A percentile compares a stretch with the other conserved stretches of the same genome.
These are phyloP conservation scores for Cranoglanis bouderius DNA, from an alignment of 2,113 vertebrate species.

Conservation along the genomic window DNA sequence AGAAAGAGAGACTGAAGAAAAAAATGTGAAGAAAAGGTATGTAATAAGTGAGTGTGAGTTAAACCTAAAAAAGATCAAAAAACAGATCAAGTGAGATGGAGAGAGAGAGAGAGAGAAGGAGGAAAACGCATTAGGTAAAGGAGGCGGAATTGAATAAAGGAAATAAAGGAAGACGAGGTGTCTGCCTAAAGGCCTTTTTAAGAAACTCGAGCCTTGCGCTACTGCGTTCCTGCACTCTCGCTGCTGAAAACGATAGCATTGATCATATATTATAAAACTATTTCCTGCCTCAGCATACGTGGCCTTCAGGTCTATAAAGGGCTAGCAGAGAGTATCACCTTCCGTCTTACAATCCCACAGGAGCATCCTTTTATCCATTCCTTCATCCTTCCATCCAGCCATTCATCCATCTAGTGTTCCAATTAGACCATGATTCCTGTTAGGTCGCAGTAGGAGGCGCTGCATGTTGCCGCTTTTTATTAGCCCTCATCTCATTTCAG, in stretches of 20 bases:
- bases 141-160: conserved; percentile 37
- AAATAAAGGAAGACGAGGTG: conserved; percentile 29
- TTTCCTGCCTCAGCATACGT: conserved; percentile 57
- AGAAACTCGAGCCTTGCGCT: conserved; percentile 31
- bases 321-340: conserved; percentile 53
- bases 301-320: conserved; percentile 25
- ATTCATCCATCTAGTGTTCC: conserved; percentile 21
- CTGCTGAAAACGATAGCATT: conserved; percentile 68
- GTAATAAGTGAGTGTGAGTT: neutral
- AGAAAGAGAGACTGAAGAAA: too few species aligned
- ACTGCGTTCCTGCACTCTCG: conserved; percentile 33
- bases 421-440: conserved; percentile 21
- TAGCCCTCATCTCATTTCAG: conserved; percentile 6
- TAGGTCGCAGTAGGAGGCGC: conserved; percentile 1
- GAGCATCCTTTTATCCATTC: conserved; percentile 12
- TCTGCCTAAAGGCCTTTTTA: conserved; percentile 51
- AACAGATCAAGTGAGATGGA: conserved; percentile 43
- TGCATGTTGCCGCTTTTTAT: conserved; percentile 1
- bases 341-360: conserved; percentile 14
- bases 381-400: conserved; percentile 15
- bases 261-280: conserved; percentile 71
- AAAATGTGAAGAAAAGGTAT: neutral
- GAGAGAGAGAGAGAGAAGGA: conserved; percentile 15
- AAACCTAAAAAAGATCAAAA: neutral
- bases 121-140: conserved; percentile 53